Evolutionary conservation across 2,113 vertebrate genomes (phyloP).

Genomic region (Pleuronectes platessa): DNA sequence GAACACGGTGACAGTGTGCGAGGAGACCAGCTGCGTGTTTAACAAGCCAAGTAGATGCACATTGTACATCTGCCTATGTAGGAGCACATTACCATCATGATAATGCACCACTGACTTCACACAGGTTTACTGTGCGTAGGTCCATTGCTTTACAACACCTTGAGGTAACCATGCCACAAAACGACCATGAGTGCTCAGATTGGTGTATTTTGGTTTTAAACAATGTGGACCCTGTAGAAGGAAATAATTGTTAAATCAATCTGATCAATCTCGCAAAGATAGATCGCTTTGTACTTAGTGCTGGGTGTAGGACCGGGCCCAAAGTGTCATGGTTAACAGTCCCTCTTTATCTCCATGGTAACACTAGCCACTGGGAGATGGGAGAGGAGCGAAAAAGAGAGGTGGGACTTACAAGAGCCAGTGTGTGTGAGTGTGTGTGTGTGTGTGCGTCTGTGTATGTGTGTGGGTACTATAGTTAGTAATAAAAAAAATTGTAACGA

Average conservation of each 20-base stretch:
- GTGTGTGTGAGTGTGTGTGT: too few relatives aligned
- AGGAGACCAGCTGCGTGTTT: not conserved
- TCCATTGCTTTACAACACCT: not conserved
- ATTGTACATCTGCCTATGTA: not conserved
- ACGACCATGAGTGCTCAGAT: not conserved
- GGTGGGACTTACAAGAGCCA: not conserved
- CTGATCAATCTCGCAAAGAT: not conserved
- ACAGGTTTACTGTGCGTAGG: not conserved
- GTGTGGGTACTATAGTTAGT: too few relatives aligned
- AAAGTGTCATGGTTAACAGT: conserved; percentile 8
- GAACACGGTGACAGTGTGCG: not conserved
- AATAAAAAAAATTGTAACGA: not conserved
- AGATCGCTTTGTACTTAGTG: not conserved
- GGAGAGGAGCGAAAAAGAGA: not conserved
- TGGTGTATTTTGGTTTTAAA: not conserved
- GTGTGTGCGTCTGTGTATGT: too few relatives aligned
- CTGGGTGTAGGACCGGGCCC: not conserved
- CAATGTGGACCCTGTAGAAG: not conserved
- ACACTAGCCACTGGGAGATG: conserved; percentile 14
- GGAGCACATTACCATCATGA: not conserved
- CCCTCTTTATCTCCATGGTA: conserved; percentile 27
- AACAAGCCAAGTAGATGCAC: not conserved
- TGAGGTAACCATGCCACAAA: not conserved
- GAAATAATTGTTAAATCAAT: not conserved
- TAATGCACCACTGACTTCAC: not conserved